These are phyloP conservation scores for Atlantisia rogersi DNA, from an alignment of 2,113 vertebrate genomes.

Conservation along the genomic window DNA sequence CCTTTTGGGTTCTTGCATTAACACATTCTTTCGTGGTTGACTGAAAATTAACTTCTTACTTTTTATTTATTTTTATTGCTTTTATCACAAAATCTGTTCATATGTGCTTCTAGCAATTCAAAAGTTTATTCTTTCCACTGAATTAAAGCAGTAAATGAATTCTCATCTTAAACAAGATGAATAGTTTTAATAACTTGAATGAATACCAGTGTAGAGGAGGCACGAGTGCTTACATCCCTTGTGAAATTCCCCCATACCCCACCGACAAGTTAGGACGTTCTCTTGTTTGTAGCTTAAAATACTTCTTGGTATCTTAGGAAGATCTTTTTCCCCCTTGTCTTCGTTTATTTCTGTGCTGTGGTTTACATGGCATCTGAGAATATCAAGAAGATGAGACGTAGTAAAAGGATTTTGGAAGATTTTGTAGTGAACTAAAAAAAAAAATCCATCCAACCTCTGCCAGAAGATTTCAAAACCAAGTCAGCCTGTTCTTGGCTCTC, in stretches of 20 bases:
- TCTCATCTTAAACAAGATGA: not conserved
- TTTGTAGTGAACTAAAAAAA: not conserved
- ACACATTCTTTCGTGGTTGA: not conserved
- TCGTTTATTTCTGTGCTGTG: not conserved
- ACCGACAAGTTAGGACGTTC: not conserved
- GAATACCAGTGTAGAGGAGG: not conserved
- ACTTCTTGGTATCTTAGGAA: not conserved
- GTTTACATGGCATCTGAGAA: not conserved
- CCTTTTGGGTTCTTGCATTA: not conserved
- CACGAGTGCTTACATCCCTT: not conserved
- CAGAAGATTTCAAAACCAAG: constrained; percentile 43
- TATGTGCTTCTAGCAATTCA: not conserved
- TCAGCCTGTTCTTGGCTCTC: not conserved
- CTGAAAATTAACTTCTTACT: not conserved
- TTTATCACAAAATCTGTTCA: not conserved
- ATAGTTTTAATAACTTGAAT: not conserved
- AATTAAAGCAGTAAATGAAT: not conserved
- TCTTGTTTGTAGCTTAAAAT: not conserved
- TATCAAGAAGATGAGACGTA: not conserved
- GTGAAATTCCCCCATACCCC: not conserved
- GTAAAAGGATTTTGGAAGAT: constrained; percentile 7
- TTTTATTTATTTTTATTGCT: not conserved
- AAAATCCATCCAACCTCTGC: not conserved
- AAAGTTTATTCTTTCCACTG: not conserved
- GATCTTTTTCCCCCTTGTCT: not conserved